A percentile compares a stretch with the other conserved stretches of the same genome.
phyloP scores from a whole-genome alignment of 2,888 invertebrate species.

The Eilema caniola region DNA sequence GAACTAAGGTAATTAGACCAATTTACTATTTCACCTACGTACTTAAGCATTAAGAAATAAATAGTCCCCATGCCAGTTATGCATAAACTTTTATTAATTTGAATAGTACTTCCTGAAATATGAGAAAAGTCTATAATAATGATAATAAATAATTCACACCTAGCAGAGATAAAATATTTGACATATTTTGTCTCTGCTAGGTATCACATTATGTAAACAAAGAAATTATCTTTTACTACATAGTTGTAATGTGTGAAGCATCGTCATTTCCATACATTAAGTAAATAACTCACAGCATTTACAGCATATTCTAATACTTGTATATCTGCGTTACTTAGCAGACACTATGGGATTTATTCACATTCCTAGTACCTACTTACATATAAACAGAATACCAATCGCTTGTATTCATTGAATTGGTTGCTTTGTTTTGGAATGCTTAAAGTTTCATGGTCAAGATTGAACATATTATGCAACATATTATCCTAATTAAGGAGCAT shows the following conservation, averaged over 20 bases:
- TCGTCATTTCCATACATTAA: not conserved
- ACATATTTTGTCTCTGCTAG: no score
- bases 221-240: not conserved
- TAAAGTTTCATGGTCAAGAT: not conserved
- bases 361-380: not conserved
- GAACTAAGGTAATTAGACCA: no score
- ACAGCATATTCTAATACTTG: not conserved
- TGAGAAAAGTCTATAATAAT: not conserved
- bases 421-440: not conserved
- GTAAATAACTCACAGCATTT: not conserved
- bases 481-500: not conserved
- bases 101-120: not conserved
- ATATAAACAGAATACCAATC: not conserved
- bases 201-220: not conserved
- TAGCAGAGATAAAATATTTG: not conserved
- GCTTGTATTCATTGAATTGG: not conserved
- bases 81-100: not conserved
- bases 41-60: not conserved
- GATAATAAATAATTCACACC: not conserved
- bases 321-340: not conserved
- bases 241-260: not conserved
- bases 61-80: not conserved
- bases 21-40: no score
- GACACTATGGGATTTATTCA: not conserved
- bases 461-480: not conserved